Base-by-base conservation (phyloP, 2,888 invertebrate genomes). In the Erynnis tages region DNA sequence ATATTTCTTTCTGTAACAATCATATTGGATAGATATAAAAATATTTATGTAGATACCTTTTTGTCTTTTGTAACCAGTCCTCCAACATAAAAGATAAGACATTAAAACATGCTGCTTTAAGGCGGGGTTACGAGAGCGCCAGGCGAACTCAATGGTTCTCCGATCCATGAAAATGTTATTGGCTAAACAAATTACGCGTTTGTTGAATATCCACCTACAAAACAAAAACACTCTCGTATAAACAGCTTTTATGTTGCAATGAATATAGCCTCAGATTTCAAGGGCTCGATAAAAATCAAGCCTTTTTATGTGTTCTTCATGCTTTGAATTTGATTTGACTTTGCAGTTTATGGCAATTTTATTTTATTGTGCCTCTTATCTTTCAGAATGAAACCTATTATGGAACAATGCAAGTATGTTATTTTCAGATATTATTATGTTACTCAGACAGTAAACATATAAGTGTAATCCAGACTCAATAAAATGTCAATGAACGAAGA, bases 291-390 rank as follows among this genome's bases (percentile, higher is more conserved):
- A 52, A 50, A 50, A 50, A 43, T 43, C 41, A 50, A 52, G 37
- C 44, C 10, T 10, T 52, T 43, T 52, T 52, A 52, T 52, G 44
- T 37, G 44, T 44, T 52, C 29, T 52, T 23, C 50, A 52, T 52
- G 50, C 44, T 27, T 52, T 44, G 50, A 52, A 52, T 52, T 52
- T 37, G 50, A 52, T 52, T 52, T 52, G 50, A 52, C 50, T 52
- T 44, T 52, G 44, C 50, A 44, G 43, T 52, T 52, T 52, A 52
- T 52, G 43, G 44, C 50, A 29, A 44, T 52, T 52, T 52, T 35
- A 52, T 52, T 52, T 52, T 52, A 52, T 52, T 52, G 50, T 44
- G 19, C 37, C 37, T 52, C 37, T 52, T 52, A 52, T 44, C 43
- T 52, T 52, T 44, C 14, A 21, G 10, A 50, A 50, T 50, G 50